Conservation (phyloP, 2,797 vertebrate species). For the Notolepis coatsorum region DNA sequence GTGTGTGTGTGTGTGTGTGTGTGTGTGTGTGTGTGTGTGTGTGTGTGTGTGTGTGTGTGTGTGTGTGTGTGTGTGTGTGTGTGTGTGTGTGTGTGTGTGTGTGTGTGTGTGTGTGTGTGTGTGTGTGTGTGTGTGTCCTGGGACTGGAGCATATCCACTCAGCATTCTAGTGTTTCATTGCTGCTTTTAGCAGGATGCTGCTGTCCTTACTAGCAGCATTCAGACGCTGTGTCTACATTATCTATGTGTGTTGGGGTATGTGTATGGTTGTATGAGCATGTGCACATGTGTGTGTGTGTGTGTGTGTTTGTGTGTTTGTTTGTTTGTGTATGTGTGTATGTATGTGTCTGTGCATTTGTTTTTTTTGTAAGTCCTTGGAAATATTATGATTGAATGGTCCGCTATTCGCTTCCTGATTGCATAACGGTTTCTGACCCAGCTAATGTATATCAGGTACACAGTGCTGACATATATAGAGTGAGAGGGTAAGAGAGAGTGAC, state of each 20-base stretch:
- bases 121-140: too few species aligned
- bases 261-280: not conserved
- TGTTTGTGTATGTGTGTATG: not conserved
- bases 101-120: conserved; percentile 32
- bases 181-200: conserved; percentile 50
- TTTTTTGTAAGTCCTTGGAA: not conserved
- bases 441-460: not conserved
- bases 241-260: not conserved
- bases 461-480: not conserved
- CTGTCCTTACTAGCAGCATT: conserved; percentile 28
- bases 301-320: not conserved
- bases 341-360: not conserved
- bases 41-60: too few species aligned
- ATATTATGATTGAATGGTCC: conserved; percentile 32
- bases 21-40: conserved; percentile 34
- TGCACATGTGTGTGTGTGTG: not conserved
- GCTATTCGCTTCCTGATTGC: conserved; percentile 32
- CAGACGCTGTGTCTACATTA: conserved; percentile 1
- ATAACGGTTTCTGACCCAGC: conserved; percentile 31
- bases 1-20: conserved; percentile 24
- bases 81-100: conserved; percentile 23
- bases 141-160: conserved; percentile 49
- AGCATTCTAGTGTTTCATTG: conserved; percentile 46
- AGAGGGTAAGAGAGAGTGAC: too few species aligned
- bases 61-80: not conserved